Percentiles rank a stretch among this genome's conserved stretches.
phyloP scores from a whole-genome alignment of 1,140 invertebrate genomes.

The Leptinotarsa texana region DNA sequence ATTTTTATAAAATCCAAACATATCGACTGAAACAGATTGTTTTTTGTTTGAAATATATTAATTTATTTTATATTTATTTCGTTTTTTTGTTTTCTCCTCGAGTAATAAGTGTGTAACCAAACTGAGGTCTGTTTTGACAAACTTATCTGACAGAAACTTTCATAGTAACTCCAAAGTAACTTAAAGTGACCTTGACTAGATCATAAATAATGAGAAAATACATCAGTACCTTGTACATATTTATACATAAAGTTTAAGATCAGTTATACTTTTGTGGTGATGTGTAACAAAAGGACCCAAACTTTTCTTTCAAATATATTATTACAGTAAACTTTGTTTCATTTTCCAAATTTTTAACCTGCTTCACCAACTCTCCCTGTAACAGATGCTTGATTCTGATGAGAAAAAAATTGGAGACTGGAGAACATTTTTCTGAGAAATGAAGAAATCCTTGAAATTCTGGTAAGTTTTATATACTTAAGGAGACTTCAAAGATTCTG shows the following conservation, averaged over 20 bases:
- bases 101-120: slow-evolving; percentile 35
- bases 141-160: slow-evolving; percentile 22
- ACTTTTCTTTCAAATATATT: slow-evolving; percentile 44
- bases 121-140: slow-evolving; percentile 34
- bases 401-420: too few species aligned
- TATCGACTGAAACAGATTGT: slow-evolving; percentile 47
- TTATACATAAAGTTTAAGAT: slow-evolving; percentile 42
- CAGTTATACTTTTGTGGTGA: slow-evolving; percentile 43
- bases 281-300: slow-evolving; percentile 45
- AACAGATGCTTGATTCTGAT: too few species aligned
- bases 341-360: not conserved
- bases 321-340: slow-evolving; percentile 34
- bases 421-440: too few species aligned
- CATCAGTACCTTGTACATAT: slow-evolving; percentile 46
- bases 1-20: slow-evolving; percentile 32
- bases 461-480: too few species aligned
- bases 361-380: too few species aligned
- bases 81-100: slow-evolving; percentile 37
- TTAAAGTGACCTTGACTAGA: slow-evolving; percentile 46
- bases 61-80: slow-evolving; percentile 50
- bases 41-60: slow-evolving; percentile 52
- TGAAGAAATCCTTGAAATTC: too few species aligned
- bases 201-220: slow-evolving; percentile 41
- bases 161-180: slow-evolving; percentile 43
- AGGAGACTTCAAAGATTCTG: too few species aligned